Percentiles rank a stretch among this genome's conserved stretches.
These are phyloP conservation scores for Corvus hawaiiensis DNA, from an alignment of 2,113 vertebrate genomes.

Conservation along the genomic window DNA sequence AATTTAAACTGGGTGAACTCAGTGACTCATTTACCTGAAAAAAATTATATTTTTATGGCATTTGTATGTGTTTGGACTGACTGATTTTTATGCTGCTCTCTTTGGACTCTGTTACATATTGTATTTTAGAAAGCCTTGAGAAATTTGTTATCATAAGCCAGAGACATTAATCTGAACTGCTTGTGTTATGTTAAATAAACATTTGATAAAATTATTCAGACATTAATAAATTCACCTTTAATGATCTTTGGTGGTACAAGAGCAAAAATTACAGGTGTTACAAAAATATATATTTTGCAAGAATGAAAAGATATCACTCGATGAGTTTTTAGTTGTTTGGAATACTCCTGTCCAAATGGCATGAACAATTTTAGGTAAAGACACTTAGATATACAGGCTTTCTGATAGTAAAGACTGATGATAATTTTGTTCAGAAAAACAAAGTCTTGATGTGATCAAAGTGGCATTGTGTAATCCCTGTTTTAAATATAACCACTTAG, in stretches of 20 bases:
- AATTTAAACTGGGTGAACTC: background rate
- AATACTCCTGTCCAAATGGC: background rate
- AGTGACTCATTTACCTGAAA: background rate
- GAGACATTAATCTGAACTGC: background rate
- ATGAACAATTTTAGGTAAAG: background rate
- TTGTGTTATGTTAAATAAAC: background rate
- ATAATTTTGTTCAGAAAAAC: background rate
- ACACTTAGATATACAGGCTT: background rate
- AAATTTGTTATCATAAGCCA: background rate
- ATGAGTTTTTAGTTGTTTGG: background rate
- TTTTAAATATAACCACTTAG: background rate
- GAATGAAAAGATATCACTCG: background rate
- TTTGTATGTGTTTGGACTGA: background rate
- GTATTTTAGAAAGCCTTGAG: background rate
- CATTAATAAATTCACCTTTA: background rate
- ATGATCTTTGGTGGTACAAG: background rate
- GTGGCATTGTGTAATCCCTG: background rate
- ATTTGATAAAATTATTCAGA: background rate
- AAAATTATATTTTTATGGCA: background rate
- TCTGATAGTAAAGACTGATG: background rate
- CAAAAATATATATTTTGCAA: background rate
- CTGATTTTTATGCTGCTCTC: background rate
- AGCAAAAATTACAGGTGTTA: background rate
- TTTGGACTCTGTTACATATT: background rate
- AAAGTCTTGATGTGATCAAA: background rate